Percentiles rank a stretch among this genome's conserved stretches.
Conservation (phyloP, 2,888 invertebrate genomes). For the Acronicta aceris region DNA sequence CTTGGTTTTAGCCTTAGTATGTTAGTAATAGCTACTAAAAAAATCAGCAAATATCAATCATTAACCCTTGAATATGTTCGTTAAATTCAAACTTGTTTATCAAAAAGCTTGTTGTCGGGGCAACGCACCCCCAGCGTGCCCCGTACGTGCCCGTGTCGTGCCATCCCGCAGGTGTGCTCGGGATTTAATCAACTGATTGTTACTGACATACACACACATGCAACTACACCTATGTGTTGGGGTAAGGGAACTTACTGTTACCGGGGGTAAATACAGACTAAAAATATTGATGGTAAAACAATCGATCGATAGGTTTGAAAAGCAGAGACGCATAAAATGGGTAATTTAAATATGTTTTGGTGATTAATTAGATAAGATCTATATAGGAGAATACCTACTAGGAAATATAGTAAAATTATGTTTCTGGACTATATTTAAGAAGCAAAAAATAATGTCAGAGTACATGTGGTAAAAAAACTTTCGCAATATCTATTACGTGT, state of each 20-base stretch:
- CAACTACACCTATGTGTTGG: slow-evolving; percentile 43
- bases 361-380: background rate
- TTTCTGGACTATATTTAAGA: no score
- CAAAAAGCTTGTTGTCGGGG: slow-evolving; percentile 70
- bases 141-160: slow-evolving; percentile 54
- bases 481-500: no score
- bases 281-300: slow-evolving; percentile 42
- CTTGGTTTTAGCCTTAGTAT: background rate
- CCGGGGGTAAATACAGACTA: slow-evolving; percentile 38
- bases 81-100: slow-evolving; percentile 78
- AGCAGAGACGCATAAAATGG: background rate
- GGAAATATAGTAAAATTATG: no score
- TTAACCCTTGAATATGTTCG: slow-evolving; percentile 55
- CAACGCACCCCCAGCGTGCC: slow-evolving; percentile 67
- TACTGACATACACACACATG: slow-evolving; percentile 62
- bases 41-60: background rate
- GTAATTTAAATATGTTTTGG: background rate
- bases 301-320: slow-evolving; percentile 34
- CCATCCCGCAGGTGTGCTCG: slow-evolving; percentile 81
- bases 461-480: no score
- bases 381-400: no score
- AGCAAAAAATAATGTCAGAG: no score
- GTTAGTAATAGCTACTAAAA: background rate
- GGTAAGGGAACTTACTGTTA: slow-evolving; percentile 54
- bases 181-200: slow-evolving; percentile 87